Evolutionary conservation across 2,888 invertebrate species (phyloP), one percentile per base, ranked within the genome.

Genomic region (Orgyia antiqua): DNA sequence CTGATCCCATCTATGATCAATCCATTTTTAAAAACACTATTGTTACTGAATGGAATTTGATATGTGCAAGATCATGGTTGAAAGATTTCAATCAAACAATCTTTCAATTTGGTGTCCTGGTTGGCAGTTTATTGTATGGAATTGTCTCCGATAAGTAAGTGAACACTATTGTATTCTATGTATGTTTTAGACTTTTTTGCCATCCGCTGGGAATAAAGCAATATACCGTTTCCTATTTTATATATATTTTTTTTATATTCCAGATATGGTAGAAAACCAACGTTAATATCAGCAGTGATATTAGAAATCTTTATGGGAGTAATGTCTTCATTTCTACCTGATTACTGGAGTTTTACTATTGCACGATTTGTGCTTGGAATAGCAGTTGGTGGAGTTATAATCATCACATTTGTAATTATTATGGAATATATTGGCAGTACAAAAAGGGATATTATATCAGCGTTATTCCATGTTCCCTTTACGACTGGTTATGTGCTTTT

Each of bases 361-460:
- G 73, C 91, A 27, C 57, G 94, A 56, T 91, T 93, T 65, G 53
- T 93, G 11, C 87, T 91, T 15, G 94, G 93, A 1, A 70, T 91
- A 29, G 89, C 93, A n/a, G 92, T 93, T 1, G 94, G 94, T 18
- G 95, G 94, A 10, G 90, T 93, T 0, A 90, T 93, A 91, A 90
- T 93, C 9, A 54, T 78, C 9, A 68, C 76, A 10, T 84, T 78
- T 46, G 84, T 86, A 2, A 73, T 91, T 5, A 68, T 90, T 1
- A 91, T 91, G 90, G 92, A 92, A 64, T 84, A 89, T 31, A 83
- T 90, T 27, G 91, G 91, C 9, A 73, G 59, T 2, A 59, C 54
- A n/a, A 72, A 77, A 40, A 76, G 89, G 43, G 87, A 88, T 31
- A 26, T 70, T 1, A 78, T 90, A 19, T 88, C 89, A 0, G 89